Percentiles rank a stretch among this genome's conserved stretches.
Conservation (phyloP, 2,888 invertebrate species). For the Onchidella celtica region DNA sequence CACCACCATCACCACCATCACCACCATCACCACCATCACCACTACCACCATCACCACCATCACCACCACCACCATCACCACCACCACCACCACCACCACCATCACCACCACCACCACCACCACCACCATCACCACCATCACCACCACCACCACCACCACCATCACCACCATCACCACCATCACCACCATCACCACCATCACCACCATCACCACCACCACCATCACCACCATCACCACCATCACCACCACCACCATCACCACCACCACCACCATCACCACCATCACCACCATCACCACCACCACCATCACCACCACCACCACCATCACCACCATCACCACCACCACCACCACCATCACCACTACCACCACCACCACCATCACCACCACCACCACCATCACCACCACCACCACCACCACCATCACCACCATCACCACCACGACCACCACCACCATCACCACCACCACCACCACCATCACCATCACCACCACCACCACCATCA, state of each 20-base stretch:
- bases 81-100: background rate
- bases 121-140: background rate
- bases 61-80: background rate
- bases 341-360: no score
- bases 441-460: no score
- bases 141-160: background rate
- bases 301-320: no score
- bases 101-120: background rate
- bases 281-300: no score
- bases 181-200: background rate
- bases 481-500: no score
- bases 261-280: no score
- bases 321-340: no score
- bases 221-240: background rate
- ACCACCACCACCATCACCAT: no score
- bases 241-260: conserved; percentile 2
- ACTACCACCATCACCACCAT: background rate
- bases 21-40: background rate
- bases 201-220: background rate
- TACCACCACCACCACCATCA: no score
- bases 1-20: background rate
- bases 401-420: no score
- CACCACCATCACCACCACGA: no score
- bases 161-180: background rate
- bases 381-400: no score